Evolutionary conservation across 2,888 invertebrate species (phyloP).

Genomic region (Nomada fabriciana): DNA sequence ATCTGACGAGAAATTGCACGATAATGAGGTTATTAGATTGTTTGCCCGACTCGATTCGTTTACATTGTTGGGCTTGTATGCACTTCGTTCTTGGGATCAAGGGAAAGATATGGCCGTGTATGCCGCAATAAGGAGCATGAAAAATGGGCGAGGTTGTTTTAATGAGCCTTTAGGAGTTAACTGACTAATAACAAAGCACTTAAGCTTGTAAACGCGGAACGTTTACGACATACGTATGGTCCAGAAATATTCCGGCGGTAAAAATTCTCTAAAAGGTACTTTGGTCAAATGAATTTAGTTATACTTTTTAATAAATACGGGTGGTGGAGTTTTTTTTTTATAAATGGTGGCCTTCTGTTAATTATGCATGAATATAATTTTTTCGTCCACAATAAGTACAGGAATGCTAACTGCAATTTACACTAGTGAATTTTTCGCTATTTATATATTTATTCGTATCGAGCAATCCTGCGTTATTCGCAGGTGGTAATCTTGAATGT

Average conservation of each 20-base stretch:
- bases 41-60: slow-evolving; percentile 30
- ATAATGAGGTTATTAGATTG: slow-evolving; percentile 36
- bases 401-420: too few species aligned
- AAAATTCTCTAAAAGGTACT: not conserved
- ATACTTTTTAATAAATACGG: not conserved
- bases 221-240: not conserved
- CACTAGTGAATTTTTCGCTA: too few species aligned
- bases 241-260: not conserved
- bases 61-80: not conserved
- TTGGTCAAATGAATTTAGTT: not conserved
- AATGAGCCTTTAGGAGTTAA: slow-evolving; percentile 1
- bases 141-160: not conserved
- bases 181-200: not conserved
- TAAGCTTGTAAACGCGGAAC: not conserved
- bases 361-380: too few species aligned
- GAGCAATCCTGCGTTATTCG: not conserved
- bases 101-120: not conserved
- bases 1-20: not conserved
- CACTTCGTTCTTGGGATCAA: not conserved
- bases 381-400: too few species aligned
- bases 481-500: not conserved
- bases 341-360: not conserved
- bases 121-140: not conserved
- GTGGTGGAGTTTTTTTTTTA: too few species aligned
- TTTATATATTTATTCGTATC: too few species aligned